These are phyloP conservation scores for Drosophila arawakana DNA, from an alignment of 1,140 invertebrate species.

Conservation along the genomic window DNA sequence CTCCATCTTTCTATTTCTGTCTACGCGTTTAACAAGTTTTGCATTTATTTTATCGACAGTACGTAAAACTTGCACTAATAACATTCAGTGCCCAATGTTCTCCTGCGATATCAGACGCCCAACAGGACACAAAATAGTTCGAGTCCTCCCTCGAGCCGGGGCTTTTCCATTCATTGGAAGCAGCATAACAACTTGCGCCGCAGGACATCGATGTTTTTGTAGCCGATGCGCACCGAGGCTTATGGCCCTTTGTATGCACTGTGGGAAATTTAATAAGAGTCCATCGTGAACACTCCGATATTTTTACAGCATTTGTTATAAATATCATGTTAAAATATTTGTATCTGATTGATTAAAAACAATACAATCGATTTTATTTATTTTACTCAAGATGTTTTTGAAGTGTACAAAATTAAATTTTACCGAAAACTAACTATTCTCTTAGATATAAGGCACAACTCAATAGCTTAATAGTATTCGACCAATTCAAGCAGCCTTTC, in stretches of 20 bases:
- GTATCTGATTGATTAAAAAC: neutral
- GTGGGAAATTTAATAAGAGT: slow-evolving; percentile 4
- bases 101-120: slow-evolving; percentile 39
- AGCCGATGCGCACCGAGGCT: slow-evolving; percentile 15
- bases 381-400: slow-evolving; percentile 2
- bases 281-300: too few species aligned
- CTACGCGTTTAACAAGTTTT: slow-evolving; percentile 56
- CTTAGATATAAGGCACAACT: slow-evolving; percentile 18
- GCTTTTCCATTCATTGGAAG: slow-evolving; percentile 58
- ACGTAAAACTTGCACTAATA: slow-evolving; percentile 55
- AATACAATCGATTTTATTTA: neutral
- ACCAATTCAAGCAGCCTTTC: too few species aligned
- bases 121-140: slow-evolving; percentile 56
- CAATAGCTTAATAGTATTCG: slow-evolving; percentile 8
- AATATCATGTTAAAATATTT: too few species aligned
- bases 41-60: slow-evolving; percentile 68
- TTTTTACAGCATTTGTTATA: too few species aligned
- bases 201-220: slow-evolving; percentile 67
- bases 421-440: slow-evolving; percentile 16
- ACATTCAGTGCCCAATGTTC: slow-evolving; percentile 63
- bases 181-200: slow-evolving; percentile 71
- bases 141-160: neutral
- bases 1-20: neutral
- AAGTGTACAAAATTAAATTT: slow-evolving; percentile 40
- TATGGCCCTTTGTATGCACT: slow-evolving; percentile 54